Conservation (phyloP, 2,797 vertebrate species). For the Austrolebias charrua region DNA sequence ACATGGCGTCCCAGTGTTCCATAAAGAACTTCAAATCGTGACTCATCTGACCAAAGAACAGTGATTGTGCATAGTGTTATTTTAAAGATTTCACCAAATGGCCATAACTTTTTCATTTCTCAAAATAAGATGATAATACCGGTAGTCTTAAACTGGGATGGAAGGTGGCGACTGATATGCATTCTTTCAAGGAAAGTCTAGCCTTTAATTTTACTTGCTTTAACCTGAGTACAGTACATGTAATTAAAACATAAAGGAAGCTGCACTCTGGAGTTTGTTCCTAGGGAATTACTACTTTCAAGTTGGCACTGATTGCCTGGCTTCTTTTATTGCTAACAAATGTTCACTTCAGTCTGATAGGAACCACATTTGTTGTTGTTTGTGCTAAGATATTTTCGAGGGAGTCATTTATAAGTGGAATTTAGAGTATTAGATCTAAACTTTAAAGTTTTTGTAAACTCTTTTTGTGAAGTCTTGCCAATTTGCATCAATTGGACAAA, state of each 20-base stretch:
- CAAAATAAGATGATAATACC: no score
- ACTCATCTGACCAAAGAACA: no score
- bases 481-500: background rate
- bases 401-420: background rate
- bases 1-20: no score
- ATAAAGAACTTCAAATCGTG: no score
- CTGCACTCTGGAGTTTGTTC: background rate
- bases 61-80: no score
- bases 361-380: slow-evolving; percentile 10
- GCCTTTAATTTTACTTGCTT: background rate
- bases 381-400: background rate
- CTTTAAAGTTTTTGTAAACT: background rate
- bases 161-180: no score
- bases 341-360: background rate
- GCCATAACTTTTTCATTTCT: no score
- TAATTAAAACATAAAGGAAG: background rate
- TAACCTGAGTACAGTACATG: background rate
- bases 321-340: slow-evolving; percentile 2
- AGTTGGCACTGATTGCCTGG: background rate
- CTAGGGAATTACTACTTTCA: background rate
- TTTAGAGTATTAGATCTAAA: slow-evolving; percentile 6
- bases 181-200: no score
- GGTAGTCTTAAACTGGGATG: no score
- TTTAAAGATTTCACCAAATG: no score
- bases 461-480: background rate